Evolutionary conservation across 2,113 vertebrate species (phyloP).

Genomic region (Rhadina sibilatrix): DNA sequence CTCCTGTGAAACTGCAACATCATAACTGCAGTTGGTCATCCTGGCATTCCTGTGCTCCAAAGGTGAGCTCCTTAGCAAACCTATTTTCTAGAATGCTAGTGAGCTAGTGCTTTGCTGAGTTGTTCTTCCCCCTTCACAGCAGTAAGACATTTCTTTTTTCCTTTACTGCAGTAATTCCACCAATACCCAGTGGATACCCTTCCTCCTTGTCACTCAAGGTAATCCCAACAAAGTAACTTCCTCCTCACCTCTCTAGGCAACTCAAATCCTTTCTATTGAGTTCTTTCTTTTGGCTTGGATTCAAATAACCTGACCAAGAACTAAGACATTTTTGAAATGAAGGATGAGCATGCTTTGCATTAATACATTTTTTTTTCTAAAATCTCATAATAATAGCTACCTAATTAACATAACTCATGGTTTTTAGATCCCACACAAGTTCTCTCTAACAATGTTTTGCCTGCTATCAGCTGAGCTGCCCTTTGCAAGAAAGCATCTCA

Average conservation of each 20-base stretch:
- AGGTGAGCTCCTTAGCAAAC: neutral
- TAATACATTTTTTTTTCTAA: neutral
- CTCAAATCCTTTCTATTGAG: neutral
- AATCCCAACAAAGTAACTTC: neutral
- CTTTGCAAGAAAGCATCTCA: constrained; percentile 39
- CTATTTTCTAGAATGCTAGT: neutral
- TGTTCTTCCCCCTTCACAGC: neutral
- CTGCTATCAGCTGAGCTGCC: neutral
- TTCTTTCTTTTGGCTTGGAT: neutral
- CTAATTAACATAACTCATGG: neutral
- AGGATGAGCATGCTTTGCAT: neutral
- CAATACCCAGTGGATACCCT: neutral
- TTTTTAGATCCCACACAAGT: neutral
- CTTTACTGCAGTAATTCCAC: neutral
- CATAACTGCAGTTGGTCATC: neutral
- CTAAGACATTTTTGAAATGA: neutral
- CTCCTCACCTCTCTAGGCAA: neutral
- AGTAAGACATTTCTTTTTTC: neutral
- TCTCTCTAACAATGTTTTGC: neutral
- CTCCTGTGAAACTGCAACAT: neutral
- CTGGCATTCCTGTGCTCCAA: neutral
- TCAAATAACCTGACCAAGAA: neutral
- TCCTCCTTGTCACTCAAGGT: neutral
- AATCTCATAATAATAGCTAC: neutral
- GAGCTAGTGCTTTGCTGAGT: neutral